Evolutionary conservation across 2,888 invertebrate species (phyloP).

Genomic region (Protonemura montana): DNA sequence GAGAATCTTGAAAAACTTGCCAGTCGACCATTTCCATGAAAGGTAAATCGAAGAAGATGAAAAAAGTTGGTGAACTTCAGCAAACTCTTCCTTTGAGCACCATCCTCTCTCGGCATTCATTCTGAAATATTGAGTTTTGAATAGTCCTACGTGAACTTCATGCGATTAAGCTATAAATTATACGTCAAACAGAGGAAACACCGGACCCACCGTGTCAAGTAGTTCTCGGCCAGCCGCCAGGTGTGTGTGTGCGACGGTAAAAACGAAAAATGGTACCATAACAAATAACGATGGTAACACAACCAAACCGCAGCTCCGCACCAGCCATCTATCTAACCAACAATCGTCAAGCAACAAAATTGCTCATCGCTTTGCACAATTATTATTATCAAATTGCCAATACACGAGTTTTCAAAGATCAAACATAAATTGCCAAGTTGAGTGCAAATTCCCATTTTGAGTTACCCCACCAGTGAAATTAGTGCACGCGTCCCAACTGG

Average conservation of each 20-base stretch:
- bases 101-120: background rate
- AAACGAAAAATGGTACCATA: too few relatives aligned
- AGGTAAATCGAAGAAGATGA: slow-evolving; percentile 30
- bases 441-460: background rate
- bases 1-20: background rate
- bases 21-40: slow-evolving; percentile 35
- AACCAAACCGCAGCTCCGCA: too few relatives aligned
- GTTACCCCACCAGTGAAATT: background rate
- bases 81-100: slow-evolving; percentile 18
- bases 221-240: too few relatives aligned
- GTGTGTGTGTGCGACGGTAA: too few relatives aligned
- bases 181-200: background rate
- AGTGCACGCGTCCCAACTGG: background rate
- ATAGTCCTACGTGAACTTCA: background rate
- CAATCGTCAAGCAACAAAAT: background rate
- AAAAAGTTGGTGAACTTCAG: slow-evolving; percentile 23
- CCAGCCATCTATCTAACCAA: background rate
- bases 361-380: background rate
- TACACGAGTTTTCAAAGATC: background rate
- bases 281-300: too few relatives aligned
- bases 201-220: background rate
- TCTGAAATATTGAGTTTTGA: slow-evolving; percentile 36
- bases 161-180: background rate
- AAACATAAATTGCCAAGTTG: background rate
- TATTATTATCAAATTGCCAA: background rate